Evolutionary conservation across 2,797 vertebrate species (phyloP).

Genomic region (Manis javanica): DNA sequence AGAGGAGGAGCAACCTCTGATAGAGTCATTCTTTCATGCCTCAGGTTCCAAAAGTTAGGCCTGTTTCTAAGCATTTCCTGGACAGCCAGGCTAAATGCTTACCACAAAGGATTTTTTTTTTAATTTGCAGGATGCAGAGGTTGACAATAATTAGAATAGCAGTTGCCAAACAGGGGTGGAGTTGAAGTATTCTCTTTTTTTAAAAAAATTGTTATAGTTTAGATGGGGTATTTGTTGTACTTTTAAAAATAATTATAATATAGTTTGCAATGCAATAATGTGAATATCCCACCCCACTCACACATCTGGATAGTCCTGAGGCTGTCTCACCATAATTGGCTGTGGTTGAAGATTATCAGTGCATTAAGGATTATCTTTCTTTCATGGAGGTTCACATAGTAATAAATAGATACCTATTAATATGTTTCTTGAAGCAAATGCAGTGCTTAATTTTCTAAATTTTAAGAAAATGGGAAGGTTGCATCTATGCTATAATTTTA

Average conservation of each 20-base stretch:
- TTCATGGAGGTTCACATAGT: not conserved
- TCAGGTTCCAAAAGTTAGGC: not conserved
- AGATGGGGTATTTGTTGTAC: not conserved
- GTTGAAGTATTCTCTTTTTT: constrained; percentile 13
- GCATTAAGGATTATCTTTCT: not conserved
- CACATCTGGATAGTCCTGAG: not conserved
- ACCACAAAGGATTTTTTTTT: not conserved
- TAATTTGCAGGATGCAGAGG: not conserved
- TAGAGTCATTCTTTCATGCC: too few relatives aligned
- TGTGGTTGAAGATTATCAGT: not conserved
- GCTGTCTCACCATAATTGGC: not conserved
- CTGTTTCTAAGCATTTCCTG: not conserved
- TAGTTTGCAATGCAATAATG: not conserved
- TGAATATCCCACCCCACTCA: not conserved
- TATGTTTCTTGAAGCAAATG: not conserved
- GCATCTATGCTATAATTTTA: not conserved
- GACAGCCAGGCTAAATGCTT: not conserved
- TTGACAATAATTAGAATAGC: not conserved
- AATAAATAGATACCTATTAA: not conserved
- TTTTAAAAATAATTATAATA: not conserved
- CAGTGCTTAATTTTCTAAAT: constrained; percentile 5
- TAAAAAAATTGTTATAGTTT: not conserved
- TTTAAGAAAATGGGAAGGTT: constrained; percentile 1
- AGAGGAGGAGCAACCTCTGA: not conserved
- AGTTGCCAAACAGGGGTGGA: not conserved